Conservation (phyloP, 2,113 vertebrate genomes). For the Aleadryas rufinucha region DNA sequence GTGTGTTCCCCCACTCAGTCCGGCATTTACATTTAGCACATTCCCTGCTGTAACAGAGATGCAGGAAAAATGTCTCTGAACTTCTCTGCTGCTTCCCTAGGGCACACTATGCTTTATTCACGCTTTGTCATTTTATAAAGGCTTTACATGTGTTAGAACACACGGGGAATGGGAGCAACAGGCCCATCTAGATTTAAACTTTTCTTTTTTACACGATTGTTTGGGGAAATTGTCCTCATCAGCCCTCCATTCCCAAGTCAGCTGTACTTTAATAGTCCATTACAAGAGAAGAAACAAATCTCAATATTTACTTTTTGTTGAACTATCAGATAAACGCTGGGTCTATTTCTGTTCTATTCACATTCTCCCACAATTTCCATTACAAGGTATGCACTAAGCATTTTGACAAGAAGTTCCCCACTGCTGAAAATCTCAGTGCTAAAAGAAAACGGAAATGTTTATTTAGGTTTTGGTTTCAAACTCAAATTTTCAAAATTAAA, state of each 20-base stretch:
- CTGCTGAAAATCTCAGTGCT: neutral
- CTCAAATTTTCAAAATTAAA: neutral
- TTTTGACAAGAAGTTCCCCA: slow-evolving; percentile 17
- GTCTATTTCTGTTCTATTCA: slow-evolving; percentile 62
- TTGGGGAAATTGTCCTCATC: slow-evolving; percentile 2
- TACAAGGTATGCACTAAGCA: slow-evolving; percentile 32
- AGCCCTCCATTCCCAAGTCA: neutral
- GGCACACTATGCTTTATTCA: neutral
- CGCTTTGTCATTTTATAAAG: neutral
- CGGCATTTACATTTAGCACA: neutral
- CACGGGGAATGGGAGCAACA: neutral
- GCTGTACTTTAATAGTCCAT: slow-evolving; percentile 33
- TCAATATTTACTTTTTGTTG: slow-evolving; percentile 59
- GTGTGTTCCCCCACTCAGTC: neutral
- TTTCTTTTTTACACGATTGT: neutral
- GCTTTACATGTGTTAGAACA: neutral
- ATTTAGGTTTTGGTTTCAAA: neutral
- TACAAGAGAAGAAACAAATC: slow-evolving; percentile 51
- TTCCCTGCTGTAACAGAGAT: neutral
- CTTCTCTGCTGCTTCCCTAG: neutral
- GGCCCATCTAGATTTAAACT: neutral
- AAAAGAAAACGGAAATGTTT: neutral
- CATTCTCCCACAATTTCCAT: slow-evolving; percentile 57
- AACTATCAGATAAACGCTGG: slow-evolving; percentile 51
- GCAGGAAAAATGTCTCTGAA: neutral